Base-by-base conservation (phyloP, 2,888 invertebrate genomes). In the Aphidoletes aphidimyza region DNA sequence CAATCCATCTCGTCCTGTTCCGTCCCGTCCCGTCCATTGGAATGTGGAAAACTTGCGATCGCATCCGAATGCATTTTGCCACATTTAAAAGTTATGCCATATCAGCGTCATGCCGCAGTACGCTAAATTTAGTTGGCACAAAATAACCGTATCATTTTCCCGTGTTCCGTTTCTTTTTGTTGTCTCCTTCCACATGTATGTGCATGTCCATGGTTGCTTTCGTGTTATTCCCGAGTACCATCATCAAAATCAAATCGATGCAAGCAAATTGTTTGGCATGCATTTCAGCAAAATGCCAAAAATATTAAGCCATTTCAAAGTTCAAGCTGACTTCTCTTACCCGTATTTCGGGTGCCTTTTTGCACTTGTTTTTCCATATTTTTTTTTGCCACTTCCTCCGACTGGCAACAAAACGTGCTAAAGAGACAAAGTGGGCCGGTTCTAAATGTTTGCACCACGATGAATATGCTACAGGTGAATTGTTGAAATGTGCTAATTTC, bases 281-380 rank as follows among this genome's bases (percentile, higher is more conserved):
- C 37, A 81, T 37, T 81, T 37, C 81, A 81, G 37, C 19, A 81
- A 81, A 37, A 81, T 81, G 81, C 37, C 81, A 81, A 81, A n/a
- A 81, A 81, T 81, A 81, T 81, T 81, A 81, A 81, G 81, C 81
- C 81, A 81, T 81, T 37, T 37, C 37, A 81, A 81, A 81, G 81
- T 81, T 81, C 37, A 81, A 81, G 69, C 69, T 30, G 14, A n/a
- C 11, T 3, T 22, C 14, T 6, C 22, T 54, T 47, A 8, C 11
- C 39, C 6, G 47, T 17, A 47, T 5, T 47, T 47, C 47, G 39
- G 39, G 11, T 39, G 5, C 11, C 11, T 39, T 39, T 39, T 39
- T 39, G 5, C 39, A 17, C 17, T 47, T 47, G n/a, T 47, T 47
- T 47, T 6, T 54, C 22, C 22, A 54, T 54, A 22, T 54, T 54